Base-by-base conservation (phyloP, 2,888 invertebrate species). In the Drosophila paramelanica region DNA sequence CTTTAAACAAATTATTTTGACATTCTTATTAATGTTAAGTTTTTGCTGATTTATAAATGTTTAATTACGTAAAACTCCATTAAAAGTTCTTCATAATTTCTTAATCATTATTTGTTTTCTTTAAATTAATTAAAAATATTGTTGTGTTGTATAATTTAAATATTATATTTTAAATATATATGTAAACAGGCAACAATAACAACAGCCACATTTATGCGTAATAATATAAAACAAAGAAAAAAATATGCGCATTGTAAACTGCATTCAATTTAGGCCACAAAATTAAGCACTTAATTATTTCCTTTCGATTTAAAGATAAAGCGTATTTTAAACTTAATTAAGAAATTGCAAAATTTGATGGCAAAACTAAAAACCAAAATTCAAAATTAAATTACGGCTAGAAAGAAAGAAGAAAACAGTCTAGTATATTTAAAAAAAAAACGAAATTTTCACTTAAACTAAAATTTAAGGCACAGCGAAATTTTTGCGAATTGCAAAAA, bases 401-500 rank as follows among this genome's bases (percentile, higher is more conserved):
- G 41, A 27, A 51, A 27, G 23, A 13, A 59, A 31, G 23, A 62
- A 50, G 77, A 70, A 53, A 55, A 72, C 49, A 60, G 71, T 77
- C 79, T 79, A 79, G 80, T 23, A 59, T 68, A 84, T 69, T 66
- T 38, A 71, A 72, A 83, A 78, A 67, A 71, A 72, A 83, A 78
- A 67, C 45, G 36, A 71, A 85, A 73, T 55, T 69, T 58, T 70
- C 68, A 77, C 67, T 73, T 64, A 56, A 76, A 67, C 58, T 82
- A 77, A 73, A 66, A 68, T 67, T 80, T 88, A 83, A 84, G 81
- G 88, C 81, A 84, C 81, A 81, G 72, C 82, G 60, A 87, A 87
- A 83, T 66, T 66, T 36, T 66, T 66, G 65, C 65, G 10, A 17
- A 46, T 14, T 33, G 25, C 51, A 81, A 68, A 73, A 57, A 50